A percentile compares a stretch with the other conserved stretches of the same genome.
These are phyloP conservation scores for Sterrhoptilus dennistouni DNA, from an alignment of 2,113 vertebrate species.

Conservation along the genomic window DNA sequence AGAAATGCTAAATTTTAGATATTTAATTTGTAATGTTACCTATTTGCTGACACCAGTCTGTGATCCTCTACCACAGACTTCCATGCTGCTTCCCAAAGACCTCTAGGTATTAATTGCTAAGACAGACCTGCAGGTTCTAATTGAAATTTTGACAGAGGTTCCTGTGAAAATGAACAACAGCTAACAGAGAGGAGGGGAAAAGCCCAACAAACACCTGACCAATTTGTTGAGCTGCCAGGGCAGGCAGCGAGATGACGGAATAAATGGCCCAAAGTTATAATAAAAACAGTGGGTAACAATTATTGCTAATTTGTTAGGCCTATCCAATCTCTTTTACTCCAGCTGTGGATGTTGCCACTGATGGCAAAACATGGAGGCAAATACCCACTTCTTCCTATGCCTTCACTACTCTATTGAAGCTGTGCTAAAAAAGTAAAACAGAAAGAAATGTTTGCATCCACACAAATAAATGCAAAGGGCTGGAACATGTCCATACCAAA, in stretches of 20 bases:
- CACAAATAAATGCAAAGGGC: not conserved
- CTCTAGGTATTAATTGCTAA: not conserved
- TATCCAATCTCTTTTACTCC: not conserved
- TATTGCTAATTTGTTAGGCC: not conserved
- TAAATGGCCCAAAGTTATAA: not conserved
- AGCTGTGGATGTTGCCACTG: not conserved
- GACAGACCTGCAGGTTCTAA: not conserved
- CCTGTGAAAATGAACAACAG: not conserved
- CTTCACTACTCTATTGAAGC: not conserved
- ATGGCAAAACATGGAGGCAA: not conserved
- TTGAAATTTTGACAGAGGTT: not conserved
- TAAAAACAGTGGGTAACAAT: not conserved
- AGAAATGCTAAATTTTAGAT: not conserved
- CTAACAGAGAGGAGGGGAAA: not conserved
- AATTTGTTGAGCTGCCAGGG: not conserved
- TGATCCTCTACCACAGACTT: not conserved
- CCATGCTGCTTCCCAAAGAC: not conserved
- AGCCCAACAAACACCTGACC: not conserved
- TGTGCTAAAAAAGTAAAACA: not conserved
- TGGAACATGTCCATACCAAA: not conserved
- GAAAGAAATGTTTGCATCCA: not conserved
- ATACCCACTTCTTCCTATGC: not conserved
- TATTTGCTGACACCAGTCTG: not conserved
- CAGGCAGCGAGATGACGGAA: not conserved
- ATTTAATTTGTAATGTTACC: not conserved